Base-by-base conservation (phyloP, 2,113 vertebrate genomes). In the Rhinichthys klamathensis region DNA sequence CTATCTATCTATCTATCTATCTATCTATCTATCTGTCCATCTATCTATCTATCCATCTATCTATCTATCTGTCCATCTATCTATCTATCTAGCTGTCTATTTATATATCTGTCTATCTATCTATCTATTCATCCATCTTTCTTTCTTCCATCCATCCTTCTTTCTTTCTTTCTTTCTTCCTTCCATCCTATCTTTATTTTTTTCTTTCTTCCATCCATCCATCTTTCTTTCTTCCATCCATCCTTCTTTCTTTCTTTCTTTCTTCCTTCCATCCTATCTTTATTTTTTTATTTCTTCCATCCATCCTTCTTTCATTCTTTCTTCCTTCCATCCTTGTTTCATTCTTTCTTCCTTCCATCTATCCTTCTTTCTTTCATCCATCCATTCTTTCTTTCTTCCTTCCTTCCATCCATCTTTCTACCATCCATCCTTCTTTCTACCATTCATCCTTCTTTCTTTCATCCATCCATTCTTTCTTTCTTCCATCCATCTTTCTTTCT, bases 391-490 rank as follows among this genome's bases (percentile, higher is more conserved):
- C 6, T 0, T 1, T 67, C 2, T 3, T 0, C 21, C 30, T 0
- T 4, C 2, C 1, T 0, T 69, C 7, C 0, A 9, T 67, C 2
- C 1, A 10, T 35, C 30, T 0, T 6, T n/a, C n/a, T n/a, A n/a
- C n/a, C n/a, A n/a, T n/a, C n/a, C n/a, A n/a, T n/a, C n/a, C n/a
- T 0, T 27, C 23, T 18, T 2, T 67, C 6, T 0, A n/a, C n/a
- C n/a, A n/a, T n/a, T n/a, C n/a, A n/a, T n/a, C n/a, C n/a, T 1
- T 67, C 2, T 3, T 0, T 35, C 30, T 0, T 4, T 35, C 1
- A 0, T 69, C 7, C 0, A 9, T 67, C 2, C 1, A 10, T 35
- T 6, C 0, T n/a, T n/a, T n/a, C n/a, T n/a, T n/a, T n/a, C n/a
- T n/a, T n/a, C n/a, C n/a, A n/a, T n/a, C n/a, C n/a, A n/a, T 27